phyloP scores from a whole-genome alignment of 2,888 invertebrate species.

The Mythimna impura region DNA sequence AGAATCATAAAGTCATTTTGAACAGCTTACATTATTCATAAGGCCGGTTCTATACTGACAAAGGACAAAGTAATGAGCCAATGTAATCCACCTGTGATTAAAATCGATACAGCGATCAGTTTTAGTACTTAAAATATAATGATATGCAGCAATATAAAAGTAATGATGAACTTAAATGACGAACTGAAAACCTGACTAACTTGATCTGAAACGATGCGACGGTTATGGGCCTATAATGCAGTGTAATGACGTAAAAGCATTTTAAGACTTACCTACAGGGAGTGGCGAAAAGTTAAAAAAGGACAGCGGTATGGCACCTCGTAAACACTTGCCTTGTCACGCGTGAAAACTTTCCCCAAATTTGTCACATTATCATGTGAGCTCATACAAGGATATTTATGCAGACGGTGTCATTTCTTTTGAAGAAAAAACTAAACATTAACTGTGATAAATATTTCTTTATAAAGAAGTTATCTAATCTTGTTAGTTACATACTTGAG shows the following conservation, averaged over 20 bases:
- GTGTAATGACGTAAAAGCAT: constrained; percentile 70
- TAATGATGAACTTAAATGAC: constrained; percentile 56
- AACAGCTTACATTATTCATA: constrained; percentile 54
- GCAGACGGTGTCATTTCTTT: constrained; percentile 44
- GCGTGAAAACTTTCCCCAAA: constrained; percentile 12
- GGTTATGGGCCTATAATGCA: constrained; percentile 72
- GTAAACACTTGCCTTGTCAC: constrained; percentile 15
- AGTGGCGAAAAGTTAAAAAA: constrained; percentile 21
- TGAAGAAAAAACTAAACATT: constrained; percentile 47
- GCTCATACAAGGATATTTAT: constrained; percentile 40
- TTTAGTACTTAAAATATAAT: constrained; percentile 57
- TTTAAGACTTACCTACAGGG: constrained; percentile 48
- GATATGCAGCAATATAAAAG: constrained; percentile 60
- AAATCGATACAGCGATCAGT: constrained; percentile 54
- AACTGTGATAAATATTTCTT: constrained; percentile 61
- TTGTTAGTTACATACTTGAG: constrained; percentile 63
- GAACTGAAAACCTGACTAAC: constrained; percentile 69
- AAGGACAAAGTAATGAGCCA: constrained; percentile 49
- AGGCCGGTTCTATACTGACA: constrained; percentile 28
- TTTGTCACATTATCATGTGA: constrained; percentile 27
- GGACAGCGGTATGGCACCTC: constrained; percentile 3
- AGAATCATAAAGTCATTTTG: constrained; percentile 58
- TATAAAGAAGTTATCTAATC: constrained; percentile 76
- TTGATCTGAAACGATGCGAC: constrained; percentile 68
- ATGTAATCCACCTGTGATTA: constrained; percentile 60